A percentile compares a stretch with the other conserved stretches of the same genome.
phyloP scores from a whole-genome alignment of 2,888 invertebrate species.

The Aethes cnicana region DNA sequence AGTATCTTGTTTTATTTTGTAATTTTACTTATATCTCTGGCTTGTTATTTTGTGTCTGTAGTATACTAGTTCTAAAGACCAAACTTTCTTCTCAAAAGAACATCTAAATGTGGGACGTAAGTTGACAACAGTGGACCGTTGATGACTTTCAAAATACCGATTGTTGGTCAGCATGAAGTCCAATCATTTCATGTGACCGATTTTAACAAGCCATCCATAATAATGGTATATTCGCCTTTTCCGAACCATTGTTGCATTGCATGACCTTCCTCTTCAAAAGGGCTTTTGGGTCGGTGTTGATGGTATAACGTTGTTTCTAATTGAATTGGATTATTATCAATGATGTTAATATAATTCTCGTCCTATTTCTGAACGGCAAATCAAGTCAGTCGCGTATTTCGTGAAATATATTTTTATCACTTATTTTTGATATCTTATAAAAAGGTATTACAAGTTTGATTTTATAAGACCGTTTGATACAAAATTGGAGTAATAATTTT shows the following conservation, averaged over 20 bases:
- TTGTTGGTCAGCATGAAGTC: conserved; percentile 17
- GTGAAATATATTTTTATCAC: too few relatives aligned
- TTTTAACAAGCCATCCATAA: conserved; percentile 24
- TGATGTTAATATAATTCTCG: neutral
- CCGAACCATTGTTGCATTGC: conserved; percentile 18
- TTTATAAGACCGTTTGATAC: too few relatives aligned
- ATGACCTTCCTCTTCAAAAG: conserved; percentile 18
- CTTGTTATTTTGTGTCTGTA: too few relatives aligned
- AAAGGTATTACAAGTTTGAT: too few relatives aligned
- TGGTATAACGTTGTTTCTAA: conserved; percentile 15
- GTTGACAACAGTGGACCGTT: too few relatives aligned
- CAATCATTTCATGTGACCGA: conserved; percentile 25
- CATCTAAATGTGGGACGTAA: too few relatives aligned
- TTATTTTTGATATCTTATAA: too few relatives aligned
- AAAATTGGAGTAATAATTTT: neutral
- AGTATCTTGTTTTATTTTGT: too few relatives aligned
- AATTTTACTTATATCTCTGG: too few relatives aligned
- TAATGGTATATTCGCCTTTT: conserved; percentile 23
- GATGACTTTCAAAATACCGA: neutral
- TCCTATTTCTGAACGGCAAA: conserved; percentile 5
- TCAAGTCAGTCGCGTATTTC: too few relatives aligned
- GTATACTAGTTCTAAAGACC: too few relatives aligned
- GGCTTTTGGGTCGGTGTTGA: conserved; percentile 12
- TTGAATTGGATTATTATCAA: conserved; percentile 24
- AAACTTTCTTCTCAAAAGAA: too few relatives aligned